Evolutionary conservation across 2,113 vertebrate species (phyloP).

Genomic region (Mixornis gularis): DNA sequence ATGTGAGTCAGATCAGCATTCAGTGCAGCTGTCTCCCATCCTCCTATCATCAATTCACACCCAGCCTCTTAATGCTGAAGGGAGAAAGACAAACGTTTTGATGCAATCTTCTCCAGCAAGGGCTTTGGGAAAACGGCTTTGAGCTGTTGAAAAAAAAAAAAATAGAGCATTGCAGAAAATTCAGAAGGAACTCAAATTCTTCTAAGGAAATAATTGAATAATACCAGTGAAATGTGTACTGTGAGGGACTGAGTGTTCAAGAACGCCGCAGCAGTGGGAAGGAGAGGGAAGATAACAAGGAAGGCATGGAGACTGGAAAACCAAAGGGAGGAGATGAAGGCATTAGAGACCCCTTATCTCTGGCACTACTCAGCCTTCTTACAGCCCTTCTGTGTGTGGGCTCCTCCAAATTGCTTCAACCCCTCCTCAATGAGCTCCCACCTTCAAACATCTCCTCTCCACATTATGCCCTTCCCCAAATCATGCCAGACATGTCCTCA

Average conservation of each 20-base stretch:
- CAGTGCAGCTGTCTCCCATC: not conserved
- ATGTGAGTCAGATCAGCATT: not conserved
- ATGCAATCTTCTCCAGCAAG: not conserved
- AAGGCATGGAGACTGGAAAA: not conserved
- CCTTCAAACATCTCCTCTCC: not conserved
- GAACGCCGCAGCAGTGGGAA: not conserved
- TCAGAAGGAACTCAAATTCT: not conserved
- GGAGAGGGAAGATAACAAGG: not conserved
- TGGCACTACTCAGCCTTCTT: not conserved
- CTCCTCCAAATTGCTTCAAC: not conserved
- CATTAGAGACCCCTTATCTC: not conserved
- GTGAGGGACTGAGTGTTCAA: not conserved
- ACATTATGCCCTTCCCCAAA: not conserved
- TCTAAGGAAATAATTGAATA: not conserved
- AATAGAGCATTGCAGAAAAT: not conserved
- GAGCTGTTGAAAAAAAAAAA: not conserved
- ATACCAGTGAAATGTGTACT: not conserved
- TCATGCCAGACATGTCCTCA: not conserved
- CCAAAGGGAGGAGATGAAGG: not conserved
- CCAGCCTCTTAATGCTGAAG: not conserved
- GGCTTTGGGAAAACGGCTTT: not conserved
- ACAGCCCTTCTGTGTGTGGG: not conserved
- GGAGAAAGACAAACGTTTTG: conserved; percentile 11
- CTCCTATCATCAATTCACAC: not conserved
- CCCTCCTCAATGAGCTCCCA: not conserved